phyloP scores from a whole-genome alignment of 2,113 vertebrate species.

The Pluvialis apricaria region DNA sequence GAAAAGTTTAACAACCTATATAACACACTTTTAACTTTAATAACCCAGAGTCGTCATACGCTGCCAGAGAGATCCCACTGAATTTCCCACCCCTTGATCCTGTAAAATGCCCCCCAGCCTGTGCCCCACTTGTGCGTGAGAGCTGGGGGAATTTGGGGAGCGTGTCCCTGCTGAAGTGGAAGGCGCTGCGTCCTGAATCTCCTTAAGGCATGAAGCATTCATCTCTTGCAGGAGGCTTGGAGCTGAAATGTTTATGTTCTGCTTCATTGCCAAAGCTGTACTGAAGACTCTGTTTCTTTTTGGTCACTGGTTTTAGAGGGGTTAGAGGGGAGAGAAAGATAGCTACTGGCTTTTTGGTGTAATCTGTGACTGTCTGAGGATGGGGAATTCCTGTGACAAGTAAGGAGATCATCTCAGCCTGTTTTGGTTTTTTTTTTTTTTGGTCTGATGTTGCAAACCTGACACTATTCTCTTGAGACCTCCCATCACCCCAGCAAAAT shows the following conservation, averaged over 20 bases:
- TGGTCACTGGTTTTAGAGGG: background rate
- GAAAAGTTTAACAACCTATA: conserved; percentile 12
- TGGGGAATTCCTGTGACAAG: background rate
- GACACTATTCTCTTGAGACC: background rate
- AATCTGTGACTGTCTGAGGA: background rate
- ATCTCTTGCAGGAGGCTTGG: background rate
- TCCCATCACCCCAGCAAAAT: background rate
- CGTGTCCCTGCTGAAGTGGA: background rate
- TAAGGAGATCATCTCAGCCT: background rate
- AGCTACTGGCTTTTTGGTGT: background rate
- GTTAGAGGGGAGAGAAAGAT: background rate
- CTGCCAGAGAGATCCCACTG: background rate
- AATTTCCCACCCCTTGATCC: background rate
- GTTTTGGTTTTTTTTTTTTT: background rate
- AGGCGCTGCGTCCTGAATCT: background rate
- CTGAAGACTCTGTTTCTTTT: background rate
- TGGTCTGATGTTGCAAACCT: background rate
- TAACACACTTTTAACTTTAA: background rate
- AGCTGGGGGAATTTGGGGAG: background rate
- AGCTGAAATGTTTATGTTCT: background rate
- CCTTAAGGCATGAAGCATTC: background rate
- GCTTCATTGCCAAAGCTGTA: background rate
- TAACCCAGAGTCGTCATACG: background rate
- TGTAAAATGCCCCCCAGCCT: background rate
- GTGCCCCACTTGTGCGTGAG: background rate